Conservation (phyloP, 2,113 vertebrate genomes). For the Tragelaphus buxtoni region DNA sequence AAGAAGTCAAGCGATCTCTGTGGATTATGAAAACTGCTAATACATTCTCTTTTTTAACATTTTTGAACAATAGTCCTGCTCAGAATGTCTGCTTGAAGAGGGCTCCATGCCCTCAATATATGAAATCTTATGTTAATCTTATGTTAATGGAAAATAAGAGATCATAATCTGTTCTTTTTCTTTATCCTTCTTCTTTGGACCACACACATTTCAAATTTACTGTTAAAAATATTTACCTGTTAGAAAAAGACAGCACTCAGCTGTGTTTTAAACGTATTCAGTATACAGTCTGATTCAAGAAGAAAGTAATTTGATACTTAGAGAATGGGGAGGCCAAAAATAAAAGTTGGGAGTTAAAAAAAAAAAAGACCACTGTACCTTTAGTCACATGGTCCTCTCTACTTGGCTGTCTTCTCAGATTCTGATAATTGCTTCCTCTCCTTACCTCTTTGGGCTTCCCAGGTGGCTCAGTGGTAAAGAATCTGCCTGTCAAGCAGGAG, state of each 20-base stretch:
- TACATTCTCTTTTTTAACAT: neutral
- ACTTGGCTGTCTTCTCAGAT: neutral
- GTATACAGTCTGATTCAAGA: neutral
- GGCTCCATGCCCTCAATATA: neutral
- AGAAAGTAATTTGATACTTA: neutral
- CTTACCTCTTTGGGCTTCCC: neutral
- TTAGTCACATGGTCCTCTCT: neutral
- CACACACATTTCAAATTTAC: neutral
- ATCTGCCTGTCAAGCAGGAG: neutral
- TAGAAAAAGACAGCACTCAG: neutral
- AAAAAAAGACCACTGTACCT: neutral
- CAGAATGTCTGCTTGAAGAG: neutral
- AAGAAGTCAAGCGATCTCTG: neutral
- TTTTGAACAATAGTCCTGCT: neutral
- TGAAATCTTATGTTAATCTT: neutral
- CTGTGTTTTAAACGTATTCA: neutral
- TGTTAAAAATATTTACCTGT: neutral
- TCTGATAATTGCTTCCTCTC: neutral
- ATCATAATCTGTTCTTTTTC: neutral
- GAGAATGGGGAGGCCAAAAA: neutral
- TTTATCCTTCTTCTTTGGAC: neutral
- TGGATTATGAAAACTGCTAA: neutral
- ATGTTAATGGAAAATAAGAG: neutral
- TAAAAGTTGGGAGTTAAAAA: neutral
- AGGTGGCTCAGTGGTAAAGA: neutral